Conservation (phyloP, 2,888 invertebrate species). For the Cenopis cana region DNA sequence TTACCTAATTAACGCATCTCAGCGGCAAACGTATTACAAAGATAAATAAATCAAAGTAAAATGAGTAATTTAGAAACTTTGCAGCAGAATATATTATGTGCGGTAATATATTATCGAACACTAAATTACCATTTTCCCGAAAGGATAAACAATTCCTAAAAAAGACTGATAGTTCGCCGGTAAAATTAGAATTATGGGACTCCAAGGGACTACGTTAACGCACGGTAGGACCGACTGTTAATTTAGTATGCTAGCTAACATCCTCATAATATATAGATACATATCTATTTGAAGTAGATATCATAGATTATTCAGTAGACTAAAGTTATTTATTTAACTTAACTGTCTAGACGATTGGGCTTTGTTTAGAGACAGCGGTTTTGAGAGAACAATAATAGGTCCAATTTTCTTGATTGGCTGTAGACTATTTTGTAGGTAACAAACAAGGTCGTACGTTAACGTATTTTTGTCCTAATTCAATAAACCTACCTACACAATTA, state of each 20-base stretch:
- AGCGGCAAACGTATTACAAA: neutral
- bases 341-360: constrained; percentile 9
- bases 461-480: too few species aligned
- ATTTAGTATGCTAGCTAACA: constrained; percentile 7
- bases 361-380: neutral
- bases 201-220: constrained; percentile 2
- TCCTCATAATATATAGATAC: neutral
- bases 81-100: neutral
- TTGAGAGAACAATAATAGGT: neutral
- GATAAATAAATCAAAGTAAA: neutral
- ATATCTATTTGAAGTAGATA: constrained; percentile 3
- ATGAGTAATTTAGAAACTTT: neutral
- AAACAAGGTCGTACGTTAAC: too few species aligned
- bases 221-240: neutral
- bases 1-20: neutral
- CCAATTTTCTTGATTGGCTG: neutral
- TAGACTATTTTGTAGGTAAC: too few species aligned
- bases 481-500: too few species aligned
- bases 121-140: neutral
- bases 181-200: constrained; percentile 18
- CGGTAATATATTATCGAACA: neutral
- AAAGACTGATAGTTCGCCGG: constrained; percentile 7
- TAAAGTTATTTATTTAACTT: neutral
- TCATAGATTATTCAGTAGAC: constrained; percentile 6
- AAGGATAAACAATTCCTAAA: constrained; percentile 1